A percentile compares a stretch with the other conserved stretches of the same genome.
These are phyloP conservation scores for Apodemus speciosus DNA, from an alignment of 2,113 vertebrate genomes.

Conservation along the genomic window DNA sequence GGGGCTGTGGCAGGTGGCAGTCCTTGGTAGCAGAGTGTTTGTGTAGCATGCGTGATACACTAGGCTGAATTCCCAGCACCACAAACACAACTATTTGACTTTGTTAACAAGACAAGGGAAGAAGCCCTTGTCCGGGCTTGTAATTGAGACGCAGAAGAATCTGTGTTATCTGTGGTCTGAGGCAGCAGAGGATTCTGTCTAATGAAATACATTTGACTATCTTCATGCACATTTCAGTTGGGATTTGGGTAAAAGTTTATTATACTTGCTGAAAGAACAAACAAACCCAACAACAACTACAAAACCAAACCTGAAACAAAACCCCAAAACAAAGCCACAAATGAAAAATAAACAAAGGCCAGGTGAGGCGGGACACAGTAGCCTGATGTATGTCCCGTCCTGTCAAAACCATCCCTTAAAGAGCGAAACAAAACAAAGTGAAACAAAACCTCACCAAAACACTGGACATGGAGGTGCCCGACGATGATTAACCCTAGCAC, in stretches of 20 bases:
- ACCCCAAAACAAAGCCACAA: neutral
- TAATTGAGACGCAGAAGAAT: neutral
- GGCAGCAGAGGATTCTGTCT: neutral
- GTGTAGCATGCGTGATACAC: neutral
- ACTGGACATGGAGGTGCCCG: too few species aligned
- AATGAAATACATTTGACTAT: neutral
- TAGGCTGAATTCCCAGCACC: neutral
- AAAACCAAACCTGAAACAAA: neutral
- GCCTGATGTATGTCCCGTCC: neutral
- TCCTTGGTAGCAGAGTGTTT: neutral
- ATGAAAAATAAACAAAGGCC: neutral
- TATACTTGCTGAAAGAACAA: neutral
- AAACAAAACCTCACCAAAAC: neutral
- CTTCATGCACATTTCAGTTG: neutral
- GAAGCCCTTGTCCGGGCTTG: neutral
- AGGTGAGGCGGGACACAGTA: neutral
- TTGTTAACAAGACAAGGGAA: neutral
- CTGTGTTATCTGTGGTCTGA: neutral
- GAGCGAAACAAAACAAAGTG: neutral
- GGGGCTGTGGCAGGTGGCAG: neutral
- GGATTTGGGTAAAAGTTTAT: neutral
- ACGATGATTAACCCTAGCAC: too few species aligned
- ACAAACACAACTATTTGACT: neutral
- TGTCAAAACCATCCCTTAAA: neutral
- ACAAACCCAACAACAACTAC: neutral